phyloP scores from a whole-genome alignment of 2,797 vertebrate genomes.

The Rhinatrema bivittatum region DNA sequence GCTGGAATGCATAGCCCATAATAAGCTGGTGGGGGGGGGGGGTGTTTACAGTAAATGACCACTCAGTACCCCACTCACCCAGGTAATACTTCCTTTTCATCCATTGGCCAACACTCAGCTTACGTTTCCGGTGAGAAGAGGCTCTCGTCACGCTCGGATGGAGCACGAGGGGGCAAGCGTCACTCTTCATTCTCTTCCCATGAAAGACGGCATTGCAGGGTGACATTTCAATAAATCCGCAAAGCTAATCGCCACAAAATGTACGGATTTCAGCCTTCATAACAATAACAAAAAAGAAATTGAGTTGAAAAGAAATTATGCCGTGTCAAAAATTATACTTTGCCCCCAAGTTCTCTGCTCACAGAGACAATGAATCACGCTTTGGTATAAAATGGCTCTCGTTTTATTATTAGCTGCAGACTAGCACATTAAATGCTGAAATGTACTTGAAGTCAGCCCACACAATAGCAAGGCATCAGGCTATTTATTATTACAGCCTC shows the following conservation, averaged over 20 bases:
- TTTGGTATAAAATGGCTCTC: constrained; percentile 19
- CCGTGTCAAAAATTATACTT: constrained; percentile 22
- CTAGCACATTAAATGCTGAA: constrained; percentile 32
- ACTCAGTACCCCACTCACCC: too few species aligned
- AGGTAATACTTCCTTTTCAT: too few species aligned
- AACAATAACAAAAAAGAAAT: background rate
- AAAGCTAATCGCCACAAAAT: background rate
- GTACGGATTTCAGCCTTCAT: background rate
- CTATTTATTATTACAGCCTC: background rate
- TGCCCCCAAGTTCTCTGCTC: constrained; percentile 38
- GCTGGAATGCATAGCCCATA: too few species aligned
- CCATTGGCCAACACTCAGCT: too few species aligned
- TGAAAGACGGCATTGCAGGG: too few species aligned
- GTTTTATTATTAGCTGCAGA: constrained; percentile 38
- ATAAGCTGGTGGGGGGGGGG: too few species aligned
- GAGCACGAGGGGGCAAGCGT: too few species aligned
- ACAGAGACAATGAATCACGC: constrained; percentile 39
- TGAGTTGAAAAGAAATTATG: constrained; percentile 15
- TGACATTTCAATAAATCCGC: background rate
- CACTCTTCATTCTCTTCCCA: background rate
- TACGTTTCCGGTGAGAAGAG: too few species aligned
- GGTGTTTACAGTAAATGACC: too few species aligned
- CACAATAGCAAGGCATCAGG: constrained; percentile 1
- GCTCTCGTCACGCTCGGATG: too few species aligned
- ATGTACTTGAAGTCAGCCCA: constrained; percentile 15